Percentiles rank a stretch among this genome's conserved stretches.
These are phyloP conservation scores for Nerophis ophidion DNA, from an alignment of 2,113 vertebrate species.

Conservation along the genomic window DNA sequence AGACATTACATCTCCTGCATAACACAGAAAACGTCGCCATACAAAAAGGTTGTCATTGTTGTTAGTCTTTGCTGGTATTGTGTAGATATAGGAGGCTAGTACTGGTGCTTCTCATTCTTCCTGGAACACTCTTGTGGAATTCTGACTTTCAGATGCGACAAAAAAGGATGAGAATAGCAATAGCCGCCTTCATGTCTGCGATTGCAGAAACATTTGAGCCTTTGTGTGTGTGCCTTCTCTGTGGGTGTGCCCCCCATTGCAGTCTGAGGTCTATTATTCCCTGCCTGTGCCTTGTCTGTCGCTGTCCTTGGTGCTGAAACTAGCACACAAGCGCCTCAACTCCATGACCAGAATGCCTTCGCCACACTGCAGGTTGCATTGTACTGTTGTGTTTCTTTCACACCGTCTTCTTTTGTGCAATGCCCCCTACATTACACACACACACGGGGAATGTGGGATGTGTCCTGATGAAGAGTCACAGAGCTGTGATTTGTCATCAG, in stretches of 20 bases:
- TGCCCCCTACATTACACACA: background rate
- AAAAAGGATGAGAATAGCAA: conserved; percentile 17
- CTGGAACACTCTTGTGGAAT: conserved; percentile 30
- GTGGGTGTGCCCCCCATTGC: conserved; percentile 13
- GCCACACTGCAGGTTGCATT: conserved; percentile 3
- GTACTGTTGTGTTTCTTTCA: conserved; percentile 12
- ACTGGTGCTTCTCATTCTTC: conserved; percentile 27
- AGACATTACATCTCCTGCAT: conserved; percentile 18
- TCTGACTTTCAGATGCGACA: conserved; percentile 9
- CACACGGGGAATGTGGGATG: conserved; percentile 33
- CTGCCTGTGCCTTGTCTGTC: conserved; percentile 18
- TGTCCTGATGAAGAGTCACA: conserved; percentile 52
- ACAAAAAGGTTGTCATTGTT: conserved; percentile 26
- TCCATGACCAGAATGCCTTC: conserved; percentile 20
- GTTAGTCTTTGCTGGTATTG: conserved; percentile 30
- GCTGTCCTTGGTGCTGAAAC: conserved; percentile 62
- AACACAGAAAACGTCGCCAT: conserved; percentile 10
- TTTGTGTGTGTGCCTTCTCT: background rate
- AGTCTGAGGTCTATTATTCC: conserved; percentile 22
- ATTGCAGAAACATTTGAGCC: background rate
- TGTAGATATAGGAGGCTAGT: conserved; percentile 36
- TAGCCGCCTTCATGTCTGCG: conserved; percentile 3
- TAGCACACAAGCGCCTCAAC: conserved; percentile 1
- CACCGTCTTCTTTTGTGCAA: background rate
- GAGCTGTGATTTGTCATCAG: conserved; percentile 64